These are phyloP conservation scores for Deilephila elpenor DNA, from an alignment of 2,888 invertebrate genomes.

Conservation along the genomic window DNA sequence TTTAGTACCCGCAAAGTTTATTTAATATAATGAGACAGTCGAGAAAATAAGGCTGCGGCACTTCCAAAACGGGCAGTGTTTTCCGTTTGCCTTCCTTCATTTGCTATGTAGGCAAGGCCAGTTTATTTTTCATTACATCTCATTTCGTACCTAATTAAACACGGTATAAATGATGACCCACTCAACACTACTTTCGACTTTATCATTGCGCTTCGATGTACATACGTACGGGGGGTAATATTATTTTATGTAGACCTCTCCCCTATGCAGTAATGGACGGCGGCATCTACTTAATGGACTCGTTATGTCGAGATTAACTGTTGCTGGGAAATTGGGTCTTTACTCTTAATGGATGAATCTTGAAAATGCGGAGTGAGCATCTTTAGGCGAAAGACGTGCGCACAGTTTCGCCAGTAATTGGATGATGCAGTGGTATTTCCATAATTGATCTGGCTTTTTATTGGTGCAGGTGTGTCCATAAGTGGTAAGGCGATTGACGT, in stretches of 20 bases:
- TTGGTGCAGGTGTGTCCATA: conserved; percentile 21
- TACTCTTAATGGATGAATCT: conserved; percentile 57
- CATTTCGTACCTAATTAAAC: conserved; percentile 52
- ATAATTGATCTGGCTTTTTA: conserved; percentile 35
- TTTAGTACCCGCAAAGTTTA: conserved; percentile 38
- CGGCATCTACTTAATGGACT: conserved; percentile 50
- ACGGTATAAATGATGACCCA: conserved; percentile 35
- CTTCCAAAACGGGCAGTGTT: conserved; percentile 39
- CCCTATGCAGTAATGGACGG: conserved; percentile 41
- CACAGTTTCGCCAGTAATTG: conserved; percentile 50
- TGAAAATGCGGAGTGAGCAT: conserved; percentile 54
- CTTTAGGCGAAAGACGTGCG: conserved; percentile 42
- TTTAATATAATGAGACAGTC: conserved; percentile 43
- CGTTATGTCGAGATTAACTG: conserved; percentile 60
- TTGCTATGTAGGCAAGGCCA: conserved; percentile 37
- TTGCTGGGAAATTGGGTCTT: conserved; percentile 58
- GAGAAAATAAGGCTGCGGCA: conserved; percentile 39
- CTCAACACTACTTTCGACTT: conserved; percentile 30
- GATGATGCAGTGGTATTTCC: conserved; percentile 47
- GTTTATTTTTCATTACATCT: conserved; percentile 57
- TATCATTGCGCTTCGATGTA: conserved; percentile 23
- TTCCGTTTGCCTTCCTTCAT: conserved; percentile 43
- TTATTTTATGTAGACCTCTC: conserved; percentile 41
- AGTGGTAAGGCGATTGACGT: not conserved
- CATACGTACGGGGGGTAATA: conserved; percentile 33